Evolutionary conservation across 2,888 invertebrate species (phyloP), one percentile per base, ranked within the genome.

Genomic region (Drosophila pullipes): DNA sequence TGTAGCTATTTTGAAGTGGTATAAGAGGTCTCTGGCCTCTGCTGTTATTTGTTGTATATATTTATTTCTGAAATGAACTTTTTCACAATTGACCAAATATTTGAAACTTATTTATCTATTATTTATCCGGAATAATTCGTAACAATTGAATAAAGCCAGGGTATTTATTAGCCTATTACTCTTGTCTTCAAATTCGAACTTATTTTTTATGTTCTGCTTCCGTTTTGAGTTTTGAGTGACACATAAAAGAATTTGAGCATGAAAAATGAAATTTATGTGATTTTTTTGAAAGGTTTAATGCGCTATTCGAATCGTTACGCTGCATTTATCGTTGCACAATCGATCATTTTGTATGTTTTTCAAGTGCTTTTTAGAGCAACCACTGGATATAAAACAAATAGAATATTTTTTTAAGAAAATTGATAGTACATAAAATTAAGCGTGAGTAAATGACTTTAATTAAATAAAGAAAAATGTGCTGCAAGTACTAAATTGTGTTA

Each of bases 231-330:
- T 57, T 7, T 30, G 30, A 30, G 30, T 30, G 70, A 44, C 76
- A 69, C 64, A 69, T 63, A 76, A 73, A 76, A 76, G 60, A 70
- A 69, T 57, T 69, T 52, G 49, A 57, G 58, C 73, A 71, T 49
- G 73, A 81, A 70, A 82, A 74, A 75, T 76, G 28, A 71, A 81
- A 74, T 74, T 89, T 79, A 90, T 85, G 82, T 28, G 57, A 70
- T 69, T 64, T 64, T 76, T 82, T 63, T 77, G 84, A 87, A 76
- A 84, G 82, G 87, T 71, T 67, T 74, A 86, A 89, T 86, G 58
- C 57, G 57, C 69, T 66, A 72, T 58, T 71, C 77, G 25, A 53
- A 63, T 65, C 37, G 66, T 49, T 78, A 54, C 52, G 74, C 69
- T 69, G 67, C 64, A 74, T 53, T 69, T 73, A 44, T 41, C 47